These are phyloP conservation scores for Papilio dardanus DNA, from an alignment of 1,140 invertebrate genomes.

Conservation along the genomic window DNA sequence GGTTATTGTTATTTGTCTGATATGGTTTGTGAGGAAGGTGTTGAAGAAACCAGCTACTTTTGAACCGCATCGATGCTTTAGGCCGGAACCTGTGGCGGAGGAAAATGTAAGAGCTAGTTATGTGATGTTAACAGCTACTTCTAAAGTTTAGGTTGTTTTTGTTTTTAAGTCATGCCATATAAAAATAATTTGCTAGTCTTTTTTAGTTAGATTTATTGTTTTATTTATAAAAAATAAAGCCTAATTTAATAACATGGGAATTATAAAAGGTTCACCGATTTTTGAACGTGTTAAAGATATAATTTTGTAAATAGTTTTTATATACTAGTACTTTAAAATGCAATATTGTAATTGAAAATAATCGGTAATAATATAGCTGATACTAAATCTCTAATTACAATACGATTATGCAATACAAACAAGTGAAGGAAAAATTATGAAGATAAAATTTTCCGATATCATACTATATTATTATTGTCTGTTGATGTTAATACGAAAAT, in stretches of 20 bases:
- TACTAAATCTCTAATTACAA: background rate
- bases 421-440: too few species aligned
- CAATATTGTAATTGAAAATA: background rate
- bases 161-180: conserved; percentile 27
- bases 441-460: too few species aligned
- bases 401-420: too few species aligned
- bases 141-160: conserved; percentile 73
- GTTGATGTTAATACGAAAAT: background rate
- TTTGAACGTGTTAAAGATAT: background rate
- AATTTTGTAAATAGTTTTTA: background rate
- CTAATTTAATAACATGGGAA: background rate
- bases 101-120: conserved; percentile 82
- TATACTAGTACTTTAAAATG: background rate
- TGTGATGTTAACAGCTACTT: conserved; percentile 85
- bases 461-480: too few species aligned
- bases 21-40: conserved; percentile 83
- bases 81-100: conserved; percentile 77
- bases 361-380: too few species aligned
- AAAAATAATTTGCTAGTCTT: conserved; percentile 33
- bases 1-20: conserved; percentile 79
- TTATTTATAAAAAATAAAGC: conserved; percentile 24
- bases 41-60: conserved; percentile 80
- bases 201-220: conserved; percentile 27
- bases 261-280: background rate
- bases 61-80: conserved; percentile 82